A percentile compares a stretch with the other conserved stretches of the same genome.
Conservation (phyloP, 1,140 invertebrate genomes). For the Diplogasteroides magnus region DNA sequence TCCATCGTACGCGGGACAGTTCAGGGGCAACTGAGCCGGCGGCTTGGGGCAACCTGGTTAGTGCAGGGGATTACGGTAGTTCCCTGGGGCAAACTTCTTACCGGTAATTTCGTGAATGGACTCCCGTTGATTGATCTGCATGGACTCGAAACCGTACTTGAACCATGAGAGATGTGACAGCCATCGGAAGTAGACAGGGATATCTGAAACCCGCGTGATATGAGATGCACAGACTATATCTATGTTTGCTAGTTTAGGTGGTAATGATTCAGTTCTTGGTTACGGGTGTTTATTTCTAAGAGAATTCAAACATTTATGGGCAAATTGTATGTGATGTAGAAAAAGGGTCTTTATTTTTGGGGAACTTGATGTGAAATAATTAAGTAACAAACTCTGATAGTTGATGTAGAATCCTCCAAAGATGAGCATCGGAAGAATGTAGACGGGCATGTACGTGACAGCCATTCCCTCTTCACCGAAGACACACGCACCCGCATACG, state of each 20-base stretch:
- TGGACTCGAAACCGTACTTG: slow-evolving; percentile 81
- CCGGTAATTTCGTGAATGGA: slow-evolving; percentile 39
- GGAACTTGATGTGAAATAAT: too few relatives aligned
- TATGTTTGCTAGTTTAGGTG: too few relatives aligned
- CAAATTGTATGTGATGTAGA: too few relatives aligned
- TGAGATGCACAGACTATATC: too few relatives aligned
- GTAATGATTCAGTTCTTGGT: too few relatives aligned
- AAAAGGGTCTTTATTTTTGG: too few relatives aligned
- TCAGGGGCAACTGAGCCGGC: background rate
- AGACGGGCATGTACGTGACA: slow-evolving; percentile 77
- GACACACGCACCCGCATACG: slow-evolving; percentile 80
- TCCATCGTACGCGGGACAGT: slow-evolving; percentile 10
- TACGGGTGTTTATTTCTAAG: too few relatives aligned
- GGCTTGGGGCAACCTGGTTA: background rate
- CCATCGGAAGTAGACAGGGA: slow-evolving; percentile 81
- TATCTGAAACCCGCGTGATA: too few relatives aligned
- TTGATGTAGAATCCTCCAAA: slow-evolving; percentile 94
- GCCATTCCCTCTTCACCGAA: slow-evolving; percentile 76
- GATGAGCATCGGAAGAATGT: slow-evolving; percentile 82
- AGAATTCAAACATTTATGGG: too few relatives aligned
- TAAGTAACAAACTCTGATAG: slow-evolving; percentile 62
- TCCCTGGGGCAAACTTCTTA: background rate
- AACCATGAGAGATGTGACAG: slow-evolving; percentile 89
- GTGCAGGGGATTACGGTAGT: slow-evolving; percentile 7
- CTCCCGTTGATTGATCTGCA: slow-evolving; percentile 83